A percentile compares a stretch with the other conserved stretches of the same genome.
Conservation (phyloP, 2,113 vertebrate genomes). For the Callopanchax toddi region DNA sequence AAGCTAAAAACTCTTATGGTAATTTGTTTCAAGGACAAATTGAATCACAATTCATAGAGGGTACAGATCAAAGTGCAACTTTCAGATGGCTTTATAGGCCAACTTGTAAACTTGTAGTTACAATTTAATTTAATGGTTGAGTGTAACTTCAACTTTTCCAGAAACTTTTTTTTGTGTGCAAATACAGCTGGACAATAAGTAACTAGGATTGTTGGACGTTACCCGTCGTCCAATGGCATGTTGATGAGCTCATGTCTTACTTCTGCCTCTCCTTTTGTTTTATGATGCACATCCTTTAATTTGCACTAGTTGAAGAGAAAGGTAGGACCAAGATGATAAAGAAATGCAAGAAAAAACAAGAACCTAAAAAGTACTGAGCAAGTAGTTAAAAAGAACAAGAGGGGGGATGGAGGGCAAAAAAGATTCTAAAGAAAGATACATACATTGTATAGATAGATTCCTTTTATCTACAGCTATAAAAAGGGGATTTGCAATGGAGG, state of each 20-base stretch:
- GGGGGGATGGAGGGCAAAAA: constrained; percentile 30
- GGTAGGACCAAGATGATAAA: constrained; percentile 4
- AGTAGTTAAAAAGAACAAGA: constrained; percentile 47
- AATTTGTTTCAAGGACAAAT: constrained; percentile 27
- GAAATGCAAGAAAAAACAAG: constrained; percentile 25
- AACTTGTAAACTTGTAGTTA: constrained; percentile 53
- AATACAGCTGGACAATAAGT: constrained; percentile 56
- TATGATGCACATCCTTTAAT: constrained; percentile 1
- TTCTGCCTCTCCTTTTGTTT: constrained; percentile 4
- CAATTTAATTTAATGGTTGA: constrained; percentile 42
- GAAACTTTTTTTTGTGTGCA: constrained; percentile 20
- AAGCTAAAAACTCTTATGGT: background rate
- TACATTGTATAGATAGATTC: constrained; percentile 67
- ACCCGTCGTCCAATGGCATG: constrained; percentile 7
- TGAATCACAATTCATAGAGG: constrained; percentile 2
- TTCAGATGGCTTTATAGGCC: constrained; percentile 25
- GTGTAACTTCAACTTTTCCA: constrained; percentile 32
- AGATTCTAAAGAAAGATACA: constrained; percentile 78
- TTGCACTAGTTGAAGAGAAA: too few species aligned
- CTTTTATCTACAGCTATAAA: constrained; percentile 75
- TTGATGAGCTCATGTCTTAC: constrained; percentile 26
- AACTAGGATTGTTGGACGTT: constrained; percentile 36
- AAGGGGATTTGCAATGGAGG: constrained; percentile 73
- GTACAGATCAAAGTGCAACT: constrained; percentile 46
- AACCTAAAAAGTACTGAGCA: constrained; percentile 39